Evolutionary conservation across 2,113 vertebrate species (phyloP).

Genomic region (Melanerpes aurifrons): DNA sequence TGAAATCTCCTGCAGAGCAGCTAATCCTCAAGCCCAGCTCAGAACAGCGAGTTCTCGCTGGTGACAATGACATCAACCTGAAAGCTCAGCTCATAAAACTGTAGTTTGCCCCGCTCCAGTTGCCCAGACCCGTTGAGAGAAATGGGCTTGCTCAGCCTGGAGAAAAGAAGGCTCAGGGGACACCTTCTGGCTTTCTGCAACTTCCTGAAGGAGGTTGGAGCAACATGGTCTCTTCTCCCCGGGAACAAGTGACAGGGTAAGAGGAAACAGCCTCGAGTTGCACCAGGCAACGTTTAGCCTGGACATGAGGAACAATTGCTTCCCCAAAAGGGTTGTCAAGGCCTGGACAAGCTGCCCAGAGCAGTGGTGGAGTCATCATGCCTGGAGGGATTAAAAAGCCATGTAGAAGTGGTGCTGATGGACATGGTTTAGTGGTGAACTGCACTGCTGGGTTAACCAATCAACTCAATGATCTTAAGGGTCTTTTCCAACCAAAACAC

Average conservation of each 20-base stretch:
- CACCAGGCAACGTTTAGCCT: background rate
- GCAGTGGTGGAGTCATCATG: too few relatives aligned
- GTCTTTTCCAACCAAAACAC: background rate
- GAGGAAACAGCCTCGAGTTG: background rate
- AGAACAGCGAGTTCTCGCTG: accelerated
- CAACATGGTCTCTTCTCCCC: background rate
- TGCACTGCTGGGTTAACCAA: background rate
- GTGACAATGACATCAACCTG: accelerated
- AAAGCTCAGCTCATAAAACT: background rate
- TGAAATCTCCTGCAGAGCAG: background rate
- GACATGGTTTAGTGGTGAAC: background rate
- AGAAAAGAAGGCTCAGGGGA: too few relatives aligned
- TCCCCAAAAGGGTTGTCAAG: background rate
- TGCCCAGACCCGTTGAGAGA: background rate
- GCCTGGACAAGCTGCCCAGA: background rate
- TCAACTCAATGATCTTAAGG: background rate
- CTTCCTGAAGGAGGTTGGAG: too few relatives aligned
- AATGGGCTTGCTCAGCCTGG: background rate
- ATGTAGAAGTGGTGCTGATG: background rate
- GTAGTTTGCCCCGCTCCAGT: background rate
- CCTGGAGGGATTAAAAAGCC: too few relatives aligned
- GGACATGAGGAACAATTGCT: background rate
- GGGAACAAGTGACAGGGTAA: background rate
- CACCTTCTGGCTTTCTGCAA: too few relatives aligned
- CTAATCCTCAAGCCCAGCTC: background rate